Evolutionary conservation across 2,888 invertebrate species (phyloP).

Genomic region (Acanthosepion lycidas): DNA sequence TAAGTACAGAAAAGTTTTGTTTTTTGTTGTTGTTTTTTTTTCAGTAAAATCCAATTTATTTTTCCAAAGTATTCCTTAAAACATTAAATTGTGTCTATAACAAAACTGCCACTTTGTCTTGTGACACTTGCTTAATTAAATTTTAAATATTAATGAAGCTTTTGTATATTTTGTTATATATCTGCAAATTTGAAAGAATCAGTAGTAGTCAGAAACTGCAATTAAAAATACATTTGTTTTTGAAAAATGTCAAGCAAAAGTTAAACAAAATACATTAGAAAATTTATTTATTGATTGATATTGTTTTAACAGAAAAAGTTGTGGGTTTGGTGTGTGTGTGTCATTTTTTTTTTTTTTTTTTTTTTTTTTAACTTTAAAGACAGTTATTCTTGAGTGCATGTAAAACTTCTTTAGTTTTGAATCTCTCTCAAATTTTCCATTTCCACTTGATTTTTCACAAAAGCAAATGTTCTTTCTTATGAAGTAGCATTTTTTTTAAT

Average conservation of each 20-base stretch:
- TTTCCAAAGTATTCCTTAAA: background rate
- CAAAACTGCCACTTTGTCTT: background rate
- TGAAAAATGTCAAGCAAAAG: background rate
- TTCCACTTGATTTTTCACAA: no score
- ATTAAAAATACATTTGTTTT: background rate
- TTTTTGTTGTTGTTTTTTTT: background rate
- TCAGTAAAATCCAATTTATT: background rate
- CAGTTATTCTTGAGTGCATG: no score
- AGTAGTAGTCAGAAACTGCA: background rate
- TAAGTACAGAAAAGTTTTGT: background rate
- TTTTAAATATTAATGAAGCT: slow-evolving; percentile 21
- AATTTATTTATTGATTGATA: background rate
- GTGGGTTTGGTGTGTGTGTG: no score
- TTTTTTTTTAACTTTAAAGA: no score
- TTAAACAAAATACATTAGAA: background rate
- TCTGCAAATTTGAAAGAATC: background rate
- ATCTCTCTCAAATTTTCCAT: no score
- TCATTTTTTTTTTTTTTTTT: no score
- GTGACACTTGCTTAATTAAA: slow-evolving; percentile 33
- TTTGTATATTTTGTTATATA: background rate
- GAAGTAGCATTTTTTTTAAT: no score
- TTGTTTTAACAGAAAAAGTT: background rate
- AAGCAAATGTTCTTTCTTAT: no score
- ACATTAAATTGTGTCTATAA: background rate
- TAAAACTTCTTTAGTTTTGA: no score